Base-by-base conservation (phyloP, 2,888 invertebrate species). In the Fragum sueziense region DNA sequence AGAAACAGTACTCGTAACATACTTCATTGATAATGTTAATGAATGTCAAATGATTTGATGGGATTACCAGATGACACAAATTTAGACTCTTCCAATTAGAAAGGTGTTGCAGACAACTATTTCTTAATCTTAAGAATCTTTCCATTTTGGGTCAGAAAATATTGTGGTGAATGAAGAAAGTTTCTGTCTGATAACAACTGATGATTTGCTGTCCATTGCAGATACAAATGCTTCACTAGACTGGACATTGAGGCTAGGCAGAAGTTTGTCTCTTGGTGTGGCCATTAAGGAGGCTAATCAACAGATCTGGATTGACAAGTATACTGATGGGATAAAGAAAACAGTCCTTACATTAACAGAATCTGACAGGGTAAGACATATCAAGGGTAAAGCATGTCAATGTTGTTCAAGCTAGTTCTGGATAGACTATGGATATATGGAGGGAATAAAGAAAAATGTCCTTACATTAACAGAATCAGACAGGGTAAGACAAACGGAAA, bases 251-350 rank as follows among this genome's bases (percentile, higher is more conserved):
- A 95, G 95, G 72, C 98, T 98, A 93, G 98, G 97, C 0, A 95
- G 97, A 80, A 96, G 96, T 68, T 95, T 96, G 29, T 97, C 97
- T 0, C 94, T 98, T 11, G 96, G 96, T 90, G 97, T 98, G 2
- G 96, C 96, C 3, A 94, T 98, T 70, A 98, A 98, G 93, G 97
- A 97, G 94, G 95, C 96, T 0, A 96, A 97, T 0, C 93, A 94
- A 17, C 93, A 94, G 31, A 91, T 97, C 22, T 96, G 96, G 93
- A 94, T 94, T 3, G 94, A 94, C 3, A 95, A 95, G 84, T 95
- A 95, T 87, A 95, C 95, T 88, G 95, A 95, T 47, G 95, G 95
- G 92, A 94, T 98, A 31, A 95, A 95, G 87, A 95, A 95, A 91
- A 95, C 95, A 27, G 94, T 97, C 80, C 93, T 96, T 51, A 94